A percentile compares a stretch with the other conserved stretches of the same genome.
These are phyloP conservation scores for Propithecus deckenii DNA, from an alignment of 2,797 vertebrate genomes.

Conservation along the genomic window DNA sequence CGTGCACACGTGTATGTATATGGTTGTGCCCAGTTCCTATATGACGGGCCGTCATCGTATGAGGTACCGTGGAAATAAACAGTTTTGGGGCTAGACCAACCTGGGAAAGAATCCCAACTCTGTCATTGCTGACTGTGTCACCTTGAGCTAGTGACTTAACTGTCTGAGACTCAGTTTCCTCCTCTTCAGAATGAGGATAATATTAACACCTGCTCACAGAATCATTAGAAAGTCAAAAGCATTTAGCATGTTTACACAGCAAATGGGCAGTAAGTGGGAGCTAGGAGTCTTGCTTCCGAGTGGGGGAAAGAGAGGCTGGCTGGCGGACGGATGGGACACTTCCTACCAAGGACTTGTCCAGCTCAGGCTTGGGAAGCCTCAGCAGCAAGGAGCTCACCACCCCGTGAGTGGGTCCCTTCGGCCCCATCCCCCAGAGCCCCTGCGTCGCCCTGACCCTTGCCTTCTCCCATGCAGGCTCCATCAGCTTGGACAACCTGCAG, in stretches of 20 bases:
- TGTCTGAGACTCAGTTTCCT: background rate
- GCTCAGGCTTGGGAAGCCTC: background rate
- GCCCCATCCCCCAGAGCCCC: background rate
- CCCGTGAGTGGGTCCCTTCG: fast-evolving
- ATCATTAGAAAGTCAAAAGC: background rate
- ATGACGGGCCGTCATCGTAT: background rate
- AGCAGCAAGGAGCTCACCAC: background rate
- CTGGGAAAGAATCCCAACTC: background rate
- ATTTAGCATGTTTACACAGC: too few species aligned
- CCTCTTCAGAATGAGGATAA: background rate
- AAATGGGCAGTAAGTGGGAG: background rate
- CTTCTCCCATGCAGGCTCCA: constrained; percentile 85
- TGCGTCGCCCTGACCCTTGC: background rate
- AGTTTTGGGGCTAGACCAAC: background rate
- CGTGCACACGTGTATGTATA: fast-evolving
- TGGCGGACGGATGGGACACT: fast-evolving
- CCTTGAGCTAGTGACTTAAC: background rate
- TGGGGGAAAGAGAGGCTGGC: too few species aligned
- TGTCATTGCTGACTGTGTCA: background rate
- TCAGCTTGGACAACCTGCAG: constrained; percentile 95
- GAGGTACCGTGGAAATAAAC: background rate
- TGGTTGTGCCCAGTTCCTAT: background rate
- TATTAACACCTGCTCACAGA: background rate
- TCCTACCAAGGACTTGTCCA: too few species aligned
- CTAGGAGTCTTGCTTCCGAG: background rate